phyloP scores from a whole-genome alignment of 1,140 invertebrate species.

The Anthonomus grandis region DNA sequence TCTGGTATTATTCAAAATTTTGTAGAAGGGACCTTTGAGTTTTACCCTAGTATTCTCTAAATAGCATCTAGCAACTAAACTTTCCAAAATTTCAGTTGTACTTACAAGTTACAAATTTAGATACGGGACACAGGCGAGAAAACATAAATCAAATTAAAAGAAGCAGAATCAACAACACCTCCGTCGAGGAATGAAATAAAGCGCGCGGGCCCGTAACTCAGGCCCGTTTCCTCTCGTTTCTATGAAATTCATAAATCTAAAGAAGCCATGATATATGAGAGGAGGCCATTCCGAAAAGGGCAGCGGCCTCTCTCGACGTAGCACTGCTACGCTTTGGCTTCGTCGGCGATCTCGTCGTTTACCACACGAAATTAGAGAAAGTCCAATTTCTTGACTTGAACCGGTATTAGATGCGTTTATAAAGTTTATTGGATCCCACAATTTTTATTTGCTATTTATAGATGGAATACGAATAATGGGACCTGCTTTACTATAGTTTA shows the following conservation, averaged over 20 bases:
- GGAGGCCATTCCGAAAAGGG: constrained; percentile 42
- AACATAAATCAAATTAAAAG: constrained; percentile 24
- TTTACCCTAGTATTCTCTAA: no score
- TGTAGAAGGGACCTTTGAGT: no score
- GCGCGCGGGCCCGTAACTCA: constrained; percentile 22
- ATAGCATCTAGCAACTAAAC: no score
- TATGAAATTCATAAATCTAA: constrained; percentile 36
- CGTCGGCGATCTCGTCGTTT: no score
- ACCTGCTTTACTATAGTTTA: no score
- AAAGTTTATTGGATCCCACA: no score
- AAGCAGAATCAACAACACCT: constrained; percentile 26
- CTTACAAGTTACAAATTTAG: constrained; percentile 11
- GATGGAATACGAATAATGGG: no score
- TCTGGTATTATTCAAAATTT: no score
- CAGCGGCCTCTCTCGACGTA: constrained; percentile 40
- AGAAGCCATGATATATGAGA: constrained; percentile 40
- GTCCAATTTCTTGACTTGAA: no score
- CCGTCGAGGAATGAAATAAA: constrained; percentile 18
- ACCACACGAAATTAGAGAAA: constrained; percentile 21
- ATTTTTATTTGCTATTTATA: no score
- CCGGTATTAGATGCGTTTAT: no score
- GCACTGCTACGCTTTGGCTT: constrained; percentile 15
- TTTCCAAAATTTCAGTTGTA: constrained; percentile 15
- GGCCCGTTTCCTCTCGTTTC: constrained; percentile 17
- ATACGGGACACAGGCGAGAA: constrained; percentile 8